Evolutionary conservation across 2,888 invertebrate genomes (phyloP), one percentile per base, ranked within the genome.

Genomic region (Rhimphoctona megacephalus): DNA sequence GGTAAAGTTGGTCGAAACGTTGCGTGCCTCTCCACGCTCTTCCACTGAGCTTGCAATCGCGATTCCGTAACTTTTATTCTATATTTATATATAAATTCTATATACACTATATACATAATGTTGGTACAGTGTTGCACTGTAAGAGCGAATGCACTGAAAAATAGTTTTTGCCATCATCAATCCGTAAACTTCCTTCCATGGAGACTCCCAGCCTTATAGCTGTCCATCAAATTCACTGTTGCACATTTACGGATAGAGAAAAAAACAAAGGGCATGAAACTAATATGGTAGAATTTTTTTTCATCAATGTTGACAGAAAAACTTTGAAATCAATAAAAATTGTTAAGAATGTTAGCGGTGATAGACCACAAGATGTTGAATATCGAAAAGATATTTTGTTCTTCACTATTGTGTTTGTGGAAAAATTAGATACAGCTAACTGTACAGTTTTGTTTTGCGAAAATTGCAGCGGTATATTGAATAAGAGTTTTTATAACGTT

Each of bases 1-100:
- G 86, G 84, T 57, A 87, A 90, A 90, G 85, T 90, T 89, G 78
- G 79, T 64, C 54, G 66, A 49, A n/a, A 36, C n/a, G 49, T 46
- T 77, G 70, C 74, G 17, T 66, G 64, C 72, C 66, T 54, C 54
- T 19, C 17, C 43, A 1, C n/a, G 22, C 25, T 17, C 43, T 66
- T 64, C 67, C 70, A 19, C 70, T 61, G 33, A 61, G 49, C 46
- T 72, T 49, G 22, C 49, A 49, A 72, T 72, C 72, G 72, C 36
- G 80, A 82, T 76, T 76, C 52, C 52, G 14, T 57, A 64, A 66
- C 81, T 64, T 46, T 52, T 76, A 36, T 52, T 11, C 52, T 39
- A 36, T 39, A 52, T 77, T 66, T 49, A 39, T 39, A 30, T 61
- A 61, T 43, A 46, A 30, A 36, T 39, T 22, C 36, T 5, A 36